These are phyloP conservation scores for Cirrhinus molitorella DNA, from an alignment of 2,797 vertebrate genomes.

Conservation along the genomic window DNA sequence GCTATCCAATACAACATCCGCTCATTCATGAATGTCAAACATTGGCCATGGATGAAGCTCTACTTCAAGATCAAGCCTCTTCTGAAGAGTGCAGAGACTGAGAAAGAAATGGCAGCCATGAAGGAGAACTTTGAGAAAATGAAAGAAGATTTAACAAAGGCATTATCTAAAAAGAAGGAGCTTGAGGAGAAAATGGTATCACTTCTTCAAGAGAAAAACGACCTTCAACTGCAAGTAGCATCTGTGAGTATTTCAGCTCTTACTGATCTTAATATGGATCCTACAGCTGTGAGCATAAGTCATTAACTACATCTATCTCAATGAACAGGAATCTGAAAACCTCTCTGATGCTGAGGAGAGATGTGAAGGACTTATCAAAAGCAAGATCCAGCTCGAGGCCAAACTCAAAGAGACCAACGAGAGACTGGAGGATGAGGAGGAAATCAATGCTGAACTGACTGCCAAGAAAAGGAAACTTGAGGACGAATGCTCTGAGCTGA, in stretches of 20 bases:
- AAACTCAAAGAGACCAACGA: slow-evolving; percentile 86
- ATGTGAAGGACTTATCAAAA: slow-evolving; percentile 88
- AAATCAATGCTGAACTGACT: slow-evolving; percentile 84
- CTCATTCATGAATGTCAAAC: slow-evolving; percentile 32
- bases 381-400: slow-evolving; percentile 84
- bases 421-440: slow-evolving; percentile 89
- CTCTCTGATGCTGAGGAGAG: slow-evolving; percentile 87
- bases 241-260: slow-evolving; percentile 64
- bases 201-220: slow-evolving; percentile 82
- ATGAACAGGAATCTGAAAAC: slow-evolving; percentile 61
- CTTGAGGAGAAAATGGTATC: slow-evolving; percentile 91
- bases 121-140: slow-evolving; percentile 89
- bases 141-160: slow-evolving; percentile 85
- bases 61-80: slow-evolving; percentile 37
- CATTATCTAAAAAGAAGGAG: slow-evolving; percentile 87
- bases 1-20: slow-evolving; percentile 25
- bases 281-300: too few relatives aligned
- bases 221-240: slow-evolving; percentile 64
- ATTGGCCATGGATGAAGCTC: slow-evolving; percentile 35
- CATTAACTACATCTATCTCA: too few relatives aligned
- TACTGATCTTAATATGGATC: too few relatives aligned
- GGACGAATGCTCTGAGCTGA: slow-evolving; percentile 74
- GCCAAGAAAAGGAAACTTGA: slow-evolving; percentile 77
- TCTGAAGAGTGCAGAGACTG: slow-evolving; percentile 21
- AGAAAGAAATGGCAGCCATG: slow-evolving; percentile 91